A percentile compares a stretch with the other conserved stretches of the same genome.
These are phyloP conservation scores for Synergus japonicus DNA, from an alignment of 2,888 invertebrate genomes.

Conservation along the genomic window DNA sequence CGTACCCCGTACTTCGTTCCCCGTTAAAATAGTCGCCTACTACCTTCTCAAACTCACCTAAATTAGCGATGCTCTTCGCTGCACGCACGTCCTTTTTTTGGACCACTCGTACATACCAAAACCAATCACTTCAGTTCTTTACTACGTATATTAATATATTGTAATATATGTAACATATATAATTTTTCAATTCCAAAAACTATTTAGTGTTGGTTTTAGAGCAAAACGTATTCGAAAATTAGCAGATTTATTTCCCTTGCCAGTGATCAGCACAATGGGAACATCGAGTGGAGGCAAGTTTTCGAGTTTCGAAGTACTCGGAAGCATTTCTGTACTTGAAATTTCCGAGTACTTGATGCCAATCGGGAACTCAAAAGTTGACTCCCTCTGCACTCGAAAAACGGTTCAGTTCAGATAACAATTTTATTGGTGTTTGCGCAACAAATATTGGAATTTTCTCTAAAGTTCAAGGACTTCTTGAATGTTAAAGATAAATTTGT, in stretches of 20 bases:
- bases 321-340: background rate
- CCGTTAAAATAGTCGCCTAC: conserved; percentile 17
- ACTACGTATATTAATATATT: background rate
- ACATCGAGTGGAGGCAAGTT: background rate
- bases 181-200: too few species aligned
- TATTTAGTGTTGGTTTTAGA: too few species aligned
- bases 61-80: background rate
- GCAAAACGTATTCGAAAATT: background rate
- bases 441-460: too few species aligned
- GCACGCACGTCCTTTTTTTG: background rate
- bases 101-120: background rate
- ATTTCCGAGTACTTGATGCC: background rate
- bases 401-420: too few species aligned
- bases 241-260: background rate
- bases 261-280: background rate
- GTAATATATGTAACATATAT: background rate
- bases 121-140: background rate
- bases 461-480: background rate
- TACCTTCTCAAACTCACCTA: background rate
- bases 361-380: background rate
- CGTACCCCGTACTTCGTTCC: conserved; percentile 18
- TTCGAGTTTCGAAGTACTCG: background rate
- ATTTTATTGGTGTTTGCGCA: too few species aligned
- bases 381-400: background rate
- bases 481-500: background rate